Conservation (phyloP, 2,113 vertebrate genomes). For the Electrona antarctica region DNA sequence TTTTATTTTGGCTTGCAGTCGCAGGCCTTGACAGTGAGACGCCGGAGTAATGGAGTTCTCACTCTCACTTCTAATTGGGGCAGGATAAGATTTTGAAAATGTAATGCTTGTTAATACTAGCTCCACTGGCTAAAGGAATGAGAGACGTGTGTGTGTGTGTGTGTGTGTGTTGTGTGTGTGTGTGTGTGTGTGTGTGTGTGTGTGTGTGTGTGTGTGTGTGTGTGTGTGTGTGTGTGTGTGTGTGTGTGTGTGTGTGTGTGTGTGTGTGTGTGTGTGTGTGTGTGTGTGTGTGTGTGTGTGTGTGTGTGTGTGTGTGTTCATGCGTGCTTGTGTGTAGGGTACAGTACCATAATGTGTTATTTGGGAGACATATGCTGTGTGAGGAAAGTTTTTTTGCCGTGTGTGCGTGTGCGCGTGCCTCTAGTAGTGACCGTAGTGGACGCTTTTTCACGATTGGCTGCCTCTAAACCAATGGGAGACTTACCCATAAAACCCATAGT, state of each 20-base stretch:
- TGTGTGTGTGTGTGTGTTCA: not conserved
- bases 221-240: too few species aligned
- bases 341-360: not conserved
- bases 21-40: too few species aligned
- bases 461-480: too few species aligned
- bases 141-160: constrained; percentile 34
- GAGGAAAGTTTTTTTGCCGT: too few species aligned
- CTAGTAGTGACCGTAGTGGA: too few species aligned
- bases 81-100: constrained; percentile 43
- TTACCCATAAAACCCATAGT: too few species aligned
- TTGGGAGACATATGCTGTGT: too few species aligned
- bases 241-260: not conserved
- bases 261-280: not conserved
- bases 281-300: not conserved
- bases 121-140: constrained; percentile 34
- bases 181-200: not conserved
- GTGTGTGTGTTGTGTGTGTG: not conserved
- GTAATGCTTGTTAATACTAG: constrained; percentile 53
- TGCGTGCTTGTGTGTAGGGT: not conserved
- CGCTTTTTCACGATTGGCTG: too few species aligned
- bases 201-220: not conserved
- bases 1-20: constrained; percentile 1
- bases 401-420: too few species aligned
- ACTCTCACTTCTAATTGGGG: constrained; percentile 57
- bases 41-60: constrained; percentile 43